These are phyloP conservation scores for Dysmachus trigonus DNA, from an alignment of 2,888 invertebrate genomes.

Conservation along the genomic window DNA sequence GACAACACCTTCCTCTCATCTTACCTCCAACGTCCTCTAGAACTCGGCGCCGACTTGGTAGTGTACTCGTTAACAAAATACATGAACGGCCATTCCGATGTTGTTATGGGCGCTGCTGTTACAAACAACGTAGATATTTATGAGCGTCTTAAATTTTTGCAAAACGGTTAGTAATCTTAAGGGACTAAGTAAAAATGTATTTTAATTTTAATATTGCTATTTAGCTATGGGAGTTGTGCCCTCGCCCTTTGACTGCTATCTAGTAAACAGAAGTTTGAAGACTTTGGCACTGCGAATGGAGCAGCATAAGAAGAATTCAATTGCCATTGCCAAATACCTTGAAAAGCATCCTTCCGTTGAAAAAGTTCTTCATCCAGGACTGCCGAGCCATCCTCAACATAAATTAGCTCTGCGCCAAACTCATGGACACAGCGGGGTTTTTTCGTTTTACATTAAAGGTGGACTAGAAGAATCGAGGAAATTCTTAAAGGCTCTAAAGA, in stretches of 20 bases:
- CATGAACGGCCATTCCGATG: conserved; percentile 98
- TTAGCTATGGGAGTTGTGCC: conserved; percentile 81
- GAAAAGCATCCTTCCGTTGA: conserved; percentile 81
- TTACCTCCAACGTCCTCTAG: conserved; percentile 89
- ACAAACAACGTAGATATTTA: conserved; percentile 78
- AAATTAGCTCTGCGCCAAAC: conserved; percentile 81
- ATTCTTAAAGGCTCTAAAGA: conserved; percentile 78
- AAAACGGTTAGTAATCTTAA: conserved; percentile 74
- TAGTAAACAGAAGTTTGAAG: conserved; percentile 92
- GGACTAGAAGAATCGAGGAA: conserved; percentile 75
- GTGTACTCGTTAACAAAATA: conserved; percentile 96
- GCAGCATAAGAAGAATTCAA: conserved; percentile 81
- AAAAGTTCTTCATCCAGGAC: conserved; percentile 85
- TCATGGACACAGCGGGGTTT: conserved; percentile 89
- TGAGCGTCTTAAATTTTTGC: conserved; percentile 80
- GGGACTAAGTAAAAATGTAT: background rate
- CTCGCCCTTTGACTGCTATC: conserved; percentile 94
- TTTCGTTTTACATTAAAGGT: conserved; percentile 88
- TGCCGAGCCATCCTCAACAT: conserved; percentile 88
- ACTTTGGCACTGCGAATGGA: conserved; percentile 93
- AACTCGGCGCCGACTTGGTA: conserved; percentile 89
- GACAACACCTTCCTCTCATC: conserved; percentile 95
- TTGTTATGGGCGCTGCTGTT: conserved; percentile 92
- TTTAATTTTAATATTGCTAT: background rate
- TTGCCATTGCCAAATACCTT: conserved; percentile 82